These are phyloP conservation scores for Protodeltote pygarga DNA, from an alignment of 2,888 invertebrate species.

Conservation along the genomic window DNA sequence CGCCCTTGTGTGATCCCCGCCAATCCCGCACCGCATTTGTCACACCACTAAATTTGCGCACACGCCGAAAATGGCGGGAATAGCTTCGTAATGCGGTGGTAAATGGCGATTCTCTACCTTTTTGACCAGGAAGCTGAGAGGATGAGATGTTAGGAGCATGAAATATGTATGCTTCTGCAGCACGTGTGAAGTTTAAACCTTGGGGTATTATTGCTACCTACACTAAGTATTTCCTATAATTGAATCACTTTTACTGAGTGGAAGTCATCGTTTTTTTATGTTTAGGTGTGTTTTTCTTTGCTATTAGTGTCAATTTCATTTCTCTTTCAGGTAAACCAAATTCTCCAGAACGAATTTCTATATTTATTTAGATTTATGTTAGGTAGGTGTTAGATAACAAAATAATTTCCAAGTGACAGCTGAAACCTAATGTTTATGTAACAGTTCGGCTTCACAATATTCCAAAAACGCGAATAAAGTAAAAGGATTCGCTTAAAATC, in stretches of 20 bases:
- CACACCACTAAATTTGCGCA: constrained; percentile 51
- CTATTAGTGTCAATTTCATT: too few relatives aligned
- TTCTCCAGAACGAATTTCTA: too few relatives aligned
- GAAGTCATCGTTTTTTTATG: too few relatives aligned
- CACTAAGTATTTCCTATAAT: background rate
- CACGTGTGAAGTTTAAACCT: constrained; percentile 11
- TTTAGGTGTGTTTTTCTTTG: too few relatives aligned
- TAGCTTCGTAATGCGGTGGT: constrained; percentile 27
- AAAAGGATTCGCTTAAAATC: constrained; percentile 14
- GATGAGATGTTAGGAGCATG: background rate
- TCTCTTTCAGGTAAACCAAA: too few relatives aligned
- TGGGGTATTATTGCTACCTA: background rate
- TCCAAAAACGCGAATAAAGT: background rate
- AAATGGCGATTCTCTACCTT: constrained; percentile 23
- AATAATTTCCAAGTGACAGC: too few relatives aligned
- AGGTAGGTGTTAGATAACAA: too few relatives aligned
- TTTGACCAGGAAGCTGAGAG: constrained; percentile 14
- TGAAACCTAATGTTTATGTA: too few relatives aligned
- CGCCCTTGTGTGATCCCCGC: constrained; percentile 37
- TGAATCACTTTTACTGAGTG: background rate
- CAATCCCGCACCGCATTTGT: constrained; percentile 48
- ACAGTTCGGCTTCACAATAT: background rate
- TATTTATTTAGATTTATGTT: too few relatives aligned
- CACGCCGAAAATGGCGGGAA: constrained; percentile 35
- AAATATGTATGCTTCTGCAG: constrained; percentile 15